Evolutionary conservation across 2,888 invertebrate genomes (phyloP), one percentile per base, ranked within the genome.

Genomic region (Andrena marginata): DNA sequence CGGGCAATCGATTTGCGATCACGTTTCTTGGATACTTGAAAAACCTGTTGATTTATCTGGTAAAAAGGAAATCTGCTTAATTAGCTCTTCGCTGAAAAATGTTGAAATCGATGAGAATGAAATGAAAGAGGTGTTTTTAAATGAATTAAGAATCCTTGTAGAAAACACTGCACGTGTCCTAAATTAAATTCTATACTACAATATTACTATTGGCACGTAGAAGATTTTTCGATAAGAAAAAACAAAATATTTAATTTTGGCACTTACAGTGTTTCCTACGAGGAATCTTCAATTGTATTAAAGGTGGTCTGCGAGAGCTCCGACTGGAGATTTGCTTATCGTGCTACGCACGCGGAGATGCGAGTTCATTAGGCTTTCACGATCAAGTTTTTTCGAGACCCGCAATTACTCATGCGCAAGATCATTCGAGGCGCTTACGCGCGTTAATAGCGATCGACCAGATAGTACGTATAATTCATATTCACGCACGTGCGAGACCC

Each of bases 391-490:
- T 81, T 81, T 26, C 31, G 8, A 33, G n/a, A n/a, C 48, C n/a
- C 59, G 60, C 77, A 80, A 86, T 82, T 82, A 65, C 73, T 80
- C 80, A 59, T 73, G 49, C 33, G 33, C 33, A 42, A 31, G 71
- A 78, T 79, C 80, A 59, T 77, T 77, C 51, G 31, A 67, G 54
- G 78, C n/a, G 78, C 20, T 42, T 59, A 54, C 70, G 68, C 59
- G 64, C 70, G 83, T 86, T 91, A 91, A 91, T 90, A 85, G 89
- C 82, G 88, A 88, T 90, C 89, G 85, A 87, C 79, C 85, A 87
- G 88, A 90, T 89, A 87, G n/a, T 16, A n/a, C 10, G 87, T 89
- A 91, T 91, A 91, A 91, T 89, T 91, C 87, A 88, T 90, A 87
- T 74, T 85, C 87, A 87, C 87, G 87, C 88, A 87, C 80, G 85